phyloP scores from a whole-genome alignment of 1,140 invertebrate species.

The Eupeodes corollae region DNA sequence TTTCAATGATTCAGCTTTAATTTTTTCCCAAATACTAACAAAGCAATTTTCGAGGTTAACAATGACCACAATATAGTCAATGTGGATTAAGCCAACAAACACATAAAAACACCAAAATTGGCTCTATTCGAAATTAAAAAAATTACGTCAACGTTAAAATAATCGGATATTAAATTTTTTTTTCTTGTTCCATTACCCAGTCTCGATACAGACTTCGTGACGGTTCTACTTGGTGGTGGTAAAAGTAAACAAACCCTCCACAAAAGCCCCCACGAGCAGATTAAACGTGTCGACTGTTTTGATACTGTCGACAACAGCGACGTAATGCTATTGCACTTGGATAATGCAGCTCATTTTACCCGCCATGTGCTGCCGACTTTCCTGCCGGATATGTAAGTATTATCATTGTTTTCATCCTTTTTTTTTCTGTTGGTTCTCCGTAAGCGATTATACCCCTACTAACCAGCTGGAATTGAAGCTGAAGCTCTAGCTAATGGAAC shows the following conservation, averaged over 20 bases:
- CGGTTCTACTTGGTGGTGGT: conserved; percentile 50
- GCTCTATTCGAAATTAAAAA: not conserved
- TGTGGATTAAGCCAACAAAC: not conserved
- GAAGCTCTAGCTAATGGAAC: too few species aligned
- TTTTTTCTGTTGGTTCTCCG: not conserved
- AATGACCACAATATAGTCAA: too few species aligned
- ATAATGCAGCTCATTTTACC: conserved; percentile 41
- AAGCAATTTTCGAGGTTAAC: too few species aligned
- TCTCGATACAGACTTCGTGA: conserved; percentile 45
- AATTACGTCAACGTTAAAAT: not conserved
- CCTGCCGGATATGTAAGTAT: conserved; percentile 22
- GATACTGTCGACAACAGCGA: conserved; percentile 41
- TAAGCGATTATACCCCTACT: too few species aligned
- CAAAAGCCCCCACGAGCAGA: conserved; percentile 57
- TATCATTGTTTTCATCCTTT: not conserved
- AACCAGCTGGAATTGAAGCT: too few species aligned
- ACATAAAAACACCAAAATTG: not conserved
- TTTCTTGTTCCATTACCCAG: conserved; percentile 40
- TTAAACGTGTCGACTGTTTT: conserved; percentile 42
- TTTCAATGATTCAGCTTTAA: too few species aligned
- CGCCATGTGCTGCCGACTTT: conserved; percentile 51
- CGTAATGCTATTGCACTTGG: conserved; percentile 47
- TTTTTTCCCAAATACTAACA: too few species aligned
- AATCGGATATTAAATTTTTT: not conserved
- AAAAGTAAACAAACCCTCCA: conserved; percentile 41